Percentiles rank a stretch among this genome's conserved stretches.
Conservation (phyloP, 2,797 vertebrate genomes). For the Otolemur crassicaudatus region DNA sequence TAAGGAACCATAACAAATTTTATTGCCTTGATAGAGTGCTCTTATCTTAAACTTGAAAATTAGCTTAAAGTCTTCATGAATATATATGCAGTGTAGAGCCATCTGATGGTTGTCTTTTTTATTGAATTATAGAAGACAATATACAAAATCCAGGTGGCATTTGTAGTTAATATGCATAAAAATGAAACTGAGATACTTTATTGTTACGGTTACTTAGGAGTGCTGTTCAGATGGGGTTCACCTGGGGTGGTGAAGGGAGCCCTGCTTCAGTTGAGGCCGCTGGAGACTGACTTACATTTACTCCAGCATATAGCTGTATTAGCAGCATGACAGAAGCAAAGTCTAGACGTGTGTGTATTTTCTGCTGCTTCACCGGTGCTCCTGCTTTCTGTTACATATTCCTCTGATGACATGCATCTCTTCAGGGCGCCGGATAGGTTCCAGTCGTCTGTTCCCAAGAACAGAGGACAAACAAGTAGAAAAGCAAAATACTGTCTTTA, state of each 20-base stretch:
- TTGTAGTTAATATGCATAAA: constrained; percentile 32
- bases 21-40: constrained; percentile 50
- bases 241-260: not conserved
- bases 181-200: not conserved
- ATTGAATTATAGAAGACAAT: constrained; percentile 7
- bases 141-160: constrained; percentile 21
- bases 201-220: not conserved
- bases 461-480: not conserved
- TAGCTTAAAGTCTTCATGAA: constrained; percentile 46
- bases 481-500: constrained; percentile 8
- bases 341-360: not conserved
- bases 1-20: constrained; percentile 32
- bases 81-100: not conserved
- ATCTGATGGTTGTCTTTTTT: constrained; percentile 20
- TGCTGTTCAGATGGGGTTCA: not conserved
- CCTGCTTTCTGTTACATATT: not conserved
- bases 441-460: not conserved
- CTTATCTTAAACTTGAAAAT: constrained; percentile 67
- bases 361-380: not conserved
- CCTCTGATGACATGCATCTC: not conserved
- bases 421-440: not conserved
- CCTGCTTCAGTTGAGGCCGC: not conserved
- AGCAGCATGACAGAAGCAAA: not conserved
- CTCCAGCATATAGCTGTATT: not conserved
- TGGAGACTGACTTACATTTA: not conserved